Conservation (phyloP, 2,888 invertebrate species). For the Odontomyia ornata region DNA sequence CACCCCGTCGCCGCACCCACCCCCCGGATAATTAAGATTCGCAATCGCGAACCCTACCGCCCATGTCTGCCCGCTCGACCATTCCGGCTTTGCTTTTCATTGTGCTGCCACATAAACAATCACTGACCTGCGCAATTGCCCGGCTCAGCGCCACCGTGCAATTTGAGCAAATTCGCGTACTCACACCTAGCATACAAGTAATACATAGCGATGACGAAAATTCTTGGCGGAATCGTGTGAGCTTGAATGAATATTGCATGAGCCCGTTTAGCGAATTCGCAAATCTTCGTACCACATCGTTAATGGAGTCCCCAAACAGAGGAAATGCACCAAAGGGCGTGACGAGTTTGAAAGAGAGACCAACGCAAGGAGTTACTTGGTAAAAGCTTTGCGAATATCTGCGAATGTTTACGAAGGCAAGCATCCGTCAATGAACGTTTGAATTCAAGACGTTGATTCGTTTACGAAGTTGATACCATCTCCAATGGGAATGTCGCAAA, state of each 20-base stretch:
- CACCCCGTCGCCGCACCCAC: conserved; percentile 3
- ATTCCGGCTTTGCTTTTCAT: too few relatives aligned
- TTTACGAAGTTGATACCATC: too few relatives aligned
- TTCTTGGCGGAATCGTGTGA: too few relatives aligned
- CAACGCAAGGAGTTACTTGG: not conserved
- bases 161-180: conserved; percentile 12
- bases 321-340: not conserved
- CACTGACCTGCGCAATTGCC: conserved; percentile 40
- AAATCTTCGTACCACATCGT: not conserved
- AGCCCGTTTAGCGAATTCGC: not conserved
- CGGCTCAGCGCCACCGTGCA: not conserved
- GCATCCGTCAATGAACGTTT: too few relatives aligned
- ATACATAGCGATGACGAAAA: not conserved
- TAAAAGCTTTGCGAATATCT: conserved; percentile 14
- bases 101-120: conserved; percentile 21
- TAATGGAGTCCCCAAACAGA: not conserved
- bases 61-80: not conserved
- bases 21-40: not conserved
- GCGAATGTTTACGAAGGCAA: not conserved
- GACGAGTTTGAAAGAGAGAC: not conserved
- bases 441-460: too few relatives aligned
- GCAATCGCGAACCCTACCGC: not conserved
- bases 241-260: not conserved
- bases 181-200: not conserved
- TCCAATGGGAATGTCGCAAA: too few relatives aligned